Base-by-base conservation (phyloP, 1,140 invertebrate species). In the Achroia grisella region DNA sequence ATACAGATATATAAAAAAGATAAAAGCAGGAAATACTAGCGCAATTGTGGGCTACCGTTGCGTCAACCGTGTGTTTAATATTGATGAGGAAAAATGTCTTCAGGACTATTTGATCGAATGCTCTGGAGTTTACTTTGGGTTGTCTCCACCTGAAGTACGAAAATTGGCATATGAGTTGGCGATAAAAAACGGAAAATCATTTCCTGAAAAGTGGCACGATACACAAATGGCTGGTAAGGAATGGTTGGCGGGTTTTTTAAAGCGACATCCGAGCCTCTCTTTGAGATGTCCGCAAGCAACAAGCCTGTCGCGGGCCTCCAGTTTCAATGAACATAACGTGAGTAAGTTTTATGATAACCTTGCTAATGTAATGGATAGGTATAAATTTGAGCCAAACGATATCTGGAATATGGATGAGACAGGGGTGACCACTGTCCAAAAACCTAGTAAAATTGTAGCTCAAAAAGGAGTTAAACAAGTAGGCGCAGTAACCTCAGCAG, bases 291-390 rank as follows among this genome's bases (percentile, higher is more conserved):
- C 80, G 41, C 68, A 86, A 48, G 69, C 72, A 51, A 85, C 84
- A 8, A 86, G 84, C 40, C 48, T 87, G 10, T 62, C 78, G 11
- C 65, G 86, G 54, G 77, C 80, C 9, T 86, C 81, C 9, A 81
- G 74, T 39, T 88, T 88, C 52, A 89, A 89, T 60, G 67, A 54
- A 56, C 62, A 13, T 5, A 88, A 86, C 44, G 78, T 84, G 10
- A 35, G 62, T 39, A 29, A 15, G 32, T 71, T 67, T 14, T 63
- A 56, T 37, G 48, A 62, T 10, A 86, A 82, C 56, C 41, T 83
- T 11, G 4, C 31, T 14, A 57, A 4, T 10, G 63, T 82, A 4
- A 50, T 62, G 51, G 53, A 57, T 9, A 30, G 59, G 6, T 4
- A 11, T 34, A 12, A 34, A 12, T 34, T 12, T 12, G n/a, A 34